Evolutionary conservation across 2,797 vertebrate genomes (phyloP), one percentile per base, ranked within the genome.

Genomic region (Alcedo atthis): DNA sequence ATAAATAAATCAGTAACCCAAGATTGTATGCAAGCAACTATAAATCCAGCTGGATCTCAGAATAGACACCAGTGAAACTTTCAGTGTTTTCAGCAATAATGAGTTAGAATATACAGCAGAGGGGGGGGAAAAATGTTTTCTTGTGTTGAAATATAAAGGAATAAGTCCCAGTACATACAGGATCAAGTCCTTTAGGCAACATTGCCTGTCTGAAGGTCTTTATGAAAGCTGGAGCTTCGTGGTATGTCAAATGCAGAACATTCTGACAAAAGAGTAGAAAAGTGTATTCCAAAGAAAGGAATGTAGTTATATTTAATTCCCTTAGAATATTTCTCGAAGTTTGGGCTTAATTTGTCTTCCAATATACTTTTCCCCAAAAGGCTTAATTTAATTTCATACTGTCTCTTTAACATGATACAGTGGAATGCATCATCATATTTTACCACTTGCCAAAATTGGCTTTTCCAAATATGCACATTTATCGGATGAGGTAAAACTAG

Each of bases 241-340:
- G 73, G 32, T 78, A 32, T 62, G 68, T 51, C 71, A 90, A 85
- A 93, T 78, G 82, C 43, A 80, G 83, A 87, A 77, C 75, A 85
- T 84, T 88, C 78, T 91, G 83, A 91, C 55, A 71, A 80, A 92
- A 79, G 35, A 78, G 55, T 70, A 92, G 68, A 55, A 89, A 89
- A 89, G 18, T 59, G 68, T 94, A 89, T 91, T 95, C 74, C 90
- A 87, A 92, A 81, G 58, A 85, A 82, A 93, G 77, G 64, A 91
- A 93, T 85, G 82, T 58, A 91, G 80, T 89, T 92, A 16, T 86
- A 78, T 82, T 94, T 95, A 66, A 94, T 95, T 95, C 74, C 48
- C 55, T 90, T 64, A 70, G 71, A 93, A 76, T 90, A 94, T 80
- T 94, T 87, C 69, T 81, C 84, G 66, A 74, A 30, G 53, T 93